phyloP scores from a whole-genome alignment of 2,113 vertebrate species.

The Glaucidium brasilianum region DNA sequence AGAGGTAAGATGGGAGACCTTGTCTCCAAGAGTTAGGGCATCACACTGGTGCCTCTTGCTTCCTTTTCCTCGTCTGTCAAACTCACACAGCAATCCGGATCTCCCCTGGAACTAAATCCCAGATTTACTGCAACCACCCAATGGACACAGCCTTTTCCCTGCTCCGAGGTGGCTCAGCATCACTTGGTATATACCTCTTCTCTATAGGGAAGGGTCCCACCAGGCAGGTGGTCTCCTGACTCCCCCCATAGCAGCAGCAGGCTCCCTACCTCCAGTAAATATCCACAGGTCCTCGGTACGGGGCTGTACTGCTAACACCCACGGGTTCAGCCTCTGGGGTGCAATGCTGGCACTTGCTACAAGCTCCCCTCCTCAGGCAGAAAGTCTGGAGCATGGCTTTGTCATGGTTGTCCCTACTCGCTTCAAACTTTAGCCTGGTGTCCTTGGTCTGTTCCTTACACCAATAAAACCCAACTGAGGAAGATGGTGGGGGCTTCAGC shows the following conservation, averaged over 20 bases:
- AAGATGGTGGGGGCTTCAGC: background rate
- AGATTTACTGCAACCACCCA: background rate
- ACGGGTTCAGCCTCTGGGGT: accelerated
- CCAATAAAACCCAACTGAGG: background rate
- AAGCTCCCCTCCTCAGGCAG: background rate
- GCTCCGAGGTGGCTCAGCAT: background rate
- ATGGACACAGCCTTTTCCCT: background rate
- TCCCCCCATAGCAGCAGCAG: background rate
- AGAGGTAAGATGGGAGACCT: background rate
- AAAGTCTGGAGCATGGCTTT: background rate
- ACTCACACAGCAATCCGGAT: background rate
- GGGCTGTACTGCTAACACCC: accelerated
- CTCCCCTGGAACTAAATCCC: background rate
- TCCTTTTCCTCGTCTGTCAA: background rate
- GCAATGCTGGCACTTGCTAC: background rate
- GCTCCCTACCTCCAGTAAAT: background rate
- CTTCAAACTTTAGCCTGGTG: background rate
- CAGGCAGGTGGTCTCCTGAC: background rate
- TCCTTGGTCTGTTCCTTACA: background rate
- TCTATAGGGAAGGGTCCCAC: background rate
- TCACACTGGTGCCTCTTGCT: background rate
- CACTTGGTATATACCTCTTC: background rate
- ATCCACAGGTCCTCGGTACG: accelerated
- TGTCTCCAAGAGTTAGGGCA: background rate
- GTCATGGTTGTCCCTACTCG: background rate